These are phyloP conservation scores for Brachylomia viminalis DNA, from an alignment of 2,888 invertebrate genomes.

Conservation along the genomic window DNA sequence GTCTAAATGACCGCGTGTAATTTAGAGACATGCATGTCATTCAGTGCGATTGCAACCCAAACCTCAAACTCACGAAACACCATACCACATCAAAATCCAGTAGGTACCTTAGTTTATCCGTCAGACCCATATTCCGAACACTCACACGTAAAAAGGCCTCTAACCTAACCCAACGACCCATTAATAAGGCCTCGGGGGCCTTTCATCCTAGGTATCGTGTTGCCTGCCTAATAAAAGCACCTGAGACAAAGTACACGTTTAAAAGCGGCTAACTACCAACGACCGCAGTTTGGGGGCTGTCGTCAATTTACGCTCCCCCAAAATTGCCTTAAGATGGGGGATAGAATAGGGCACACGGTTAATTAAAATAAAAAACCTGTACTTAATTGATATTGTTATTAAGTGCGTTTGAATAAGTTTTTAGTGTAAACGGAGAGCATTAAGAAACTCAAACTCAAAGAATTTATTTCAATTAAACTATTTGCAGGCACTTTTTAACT, in stretches of 20 bases:
- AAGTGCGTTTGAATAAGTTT: background rate
- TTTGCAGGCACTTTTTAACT: too few species aligned
- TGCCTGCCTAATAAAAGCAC: slow-evolving; percentile 55
- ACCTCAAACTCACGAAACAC: background rate
- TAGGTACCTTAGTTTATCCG: background rate
- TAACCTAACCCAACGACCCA: slow-evolving; percentile 11
- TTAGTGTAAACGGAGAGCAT: background rate
- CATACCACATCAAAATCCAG: slow-evolving; percentile 11
- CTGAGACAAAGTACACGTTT: slow-evolving; percentile 52
- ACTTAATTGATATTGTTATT: slow-evolving; percentile 20
- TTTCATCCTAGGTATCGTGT: slow-evolving; percentile 39
- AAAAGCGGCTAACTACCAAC: slow-evolving; percentile 38
- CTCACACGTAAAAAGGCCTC: slow-evolving; percentile 11
- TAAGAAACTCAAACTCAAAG: too few species aligned
- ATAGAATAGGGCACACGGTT: slow-evolving; percentile 9
- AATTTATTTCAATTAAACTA: too few species aligned
- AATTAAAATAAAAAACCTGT: slow-evolving; percentile 40
- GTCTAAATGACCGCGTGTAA: background rate
- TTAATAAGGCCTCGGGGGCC: slow-evolving; percentile 35
- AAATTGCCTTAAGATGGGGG: slow-evolving; percentile 34
- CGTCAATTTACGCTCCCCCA: slow-evolving; percentile 48
- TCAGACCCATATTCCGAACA: background rate
- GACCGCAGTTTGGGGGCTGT: slow-evolving; percentile 40
- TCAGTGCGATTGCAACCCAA: background rate
- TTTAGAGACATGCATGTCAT: background rate